These are phyloP conservation scores for Microvelia longipes DNA, from an alignment of 1,140 invertebrate genomes.

Conservation along the genomic window DNA sequence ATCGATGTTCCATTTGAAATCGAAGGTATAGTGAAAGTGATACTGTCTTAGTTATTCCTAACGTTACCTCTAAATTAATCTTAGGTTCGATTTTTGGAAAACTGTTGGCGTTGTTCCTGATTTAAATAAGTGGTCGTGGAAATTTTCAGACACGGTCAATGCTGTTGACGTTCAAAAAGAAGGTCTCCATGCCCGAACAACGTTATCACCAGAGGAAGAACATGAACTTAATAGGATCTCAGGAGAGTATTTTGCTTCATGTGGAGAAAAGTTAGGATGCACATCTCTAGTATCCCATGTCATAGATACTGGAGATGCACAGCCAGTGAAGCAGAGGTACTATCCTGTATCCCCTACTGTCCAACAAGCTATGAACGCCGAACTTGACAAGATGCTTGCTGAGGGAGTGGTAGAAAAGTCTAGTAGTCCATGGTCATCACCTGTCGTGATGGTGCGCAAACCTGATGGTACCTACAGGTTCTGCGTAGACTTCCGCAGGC, in stretches of 20 bases:
- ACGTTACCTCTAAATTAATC: too few species aligned
- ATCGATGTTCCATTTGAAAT: not conserved
- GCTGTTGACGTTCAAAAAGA: not conserved
- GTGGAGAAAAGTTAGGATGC: not conserved
- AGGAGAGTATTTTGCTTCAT: not conserved
- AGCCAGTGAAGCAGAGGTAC: not conserved
- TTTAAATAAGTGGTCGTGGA: not conserved
- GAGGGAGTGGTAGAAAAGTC: not conserved
- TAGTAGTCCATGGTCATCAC: too few species aligned
- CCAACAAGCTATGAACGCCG: not conserved
- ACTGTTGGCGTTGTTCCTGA: too few species aligned
- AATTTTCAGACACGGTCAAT: not conserved
- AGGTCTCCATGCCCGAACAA: not conserved
- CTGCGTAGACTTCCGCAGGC: too few species aligned
- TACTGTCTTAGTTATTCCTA: too few species aligned
- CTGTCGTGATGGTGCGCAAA: too few species aligned
- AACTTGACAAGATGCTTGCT: not conserved
- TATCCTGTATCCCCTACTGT: not conserved
- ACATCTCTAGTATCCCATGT: not conserved
- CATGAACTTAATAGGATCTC: not conserved
- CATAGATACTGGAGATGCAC: not conserved
- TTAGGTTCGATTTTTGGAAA: too few species aligned
- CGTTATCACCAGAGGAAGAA: not conserved
- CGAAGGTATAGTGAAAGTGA: not conserved
- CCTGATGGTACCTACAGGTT: too few species aligned